Conservation (phyloP, 2,888 invertebrate species). For the Ectemnius cavifrons region DNA sequence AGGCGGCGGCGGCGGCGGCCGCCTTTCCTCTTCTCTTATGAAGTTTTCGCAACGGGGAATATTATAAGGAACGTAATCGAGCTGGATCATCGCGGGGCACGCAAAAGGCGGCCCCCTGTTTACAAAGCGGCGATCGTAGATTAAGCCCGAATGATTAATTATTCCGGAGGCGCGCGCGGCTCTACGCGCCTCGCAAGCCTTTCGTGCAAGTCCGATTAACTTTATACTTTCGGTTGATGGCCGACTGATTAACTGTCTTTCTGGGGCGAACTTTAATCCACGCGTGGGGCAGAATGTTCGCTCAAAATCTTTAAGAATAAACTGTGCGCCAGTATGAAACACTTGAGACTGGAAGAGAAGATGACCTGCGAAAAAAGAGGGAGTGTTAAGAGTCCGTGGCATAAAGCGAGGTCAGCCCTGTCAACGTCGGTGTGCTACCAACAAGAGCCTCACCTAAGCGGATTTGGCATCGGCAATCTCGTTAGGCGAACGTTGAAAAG, state of each 20-base stretch:
- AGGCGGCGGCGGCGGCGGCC: no score
- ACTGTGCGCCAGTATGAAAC: no score
- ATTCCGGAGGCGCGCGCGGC: conserved; percentile 18
- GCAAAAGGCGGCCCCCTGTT: conserved; percentile 43
- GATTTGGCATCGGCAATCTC: conserved; percentile 72
- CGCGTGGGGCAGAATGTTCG: no score
- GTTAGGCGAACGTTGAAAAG: conserved; percentile 74
- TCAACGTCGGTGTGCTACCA: conserved; percentile 46
- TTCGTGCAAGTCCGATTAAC: conserved; percentile 39
- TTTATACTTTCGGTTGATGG: conserved; percentile 1
- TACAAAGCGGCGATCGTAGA: conserved; percentile 57
- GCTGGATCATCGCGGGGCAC: conserved; percentile 40
- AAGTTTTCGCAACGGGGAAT: conserved; percentile 2
- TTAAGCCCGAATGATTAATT: conserved; percentile 56
- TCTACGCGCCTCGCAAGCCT: conserved; percentile 40
- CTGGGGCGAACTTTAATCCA: no score
- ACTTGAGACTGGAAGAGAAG: no score
- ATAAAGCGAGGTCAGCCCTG: conserved; percentile 67
- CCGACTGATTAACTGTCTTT: no score
- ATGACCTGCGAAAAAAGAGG: no score
- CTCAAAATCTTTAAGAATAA: no score
- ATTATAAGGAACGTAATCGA: conserved; percentile 37
- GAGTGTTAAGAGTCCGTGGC: no score
- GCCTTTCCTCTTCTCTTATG: neutral
- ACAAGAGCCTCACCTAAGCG: conserved; percentile 65